Evolutionary conservation across 1,140 invertebrate genomes (phyloP), one percentile per base, ranked within the genome.

Genomic region (Radopholus similis): DNA sequence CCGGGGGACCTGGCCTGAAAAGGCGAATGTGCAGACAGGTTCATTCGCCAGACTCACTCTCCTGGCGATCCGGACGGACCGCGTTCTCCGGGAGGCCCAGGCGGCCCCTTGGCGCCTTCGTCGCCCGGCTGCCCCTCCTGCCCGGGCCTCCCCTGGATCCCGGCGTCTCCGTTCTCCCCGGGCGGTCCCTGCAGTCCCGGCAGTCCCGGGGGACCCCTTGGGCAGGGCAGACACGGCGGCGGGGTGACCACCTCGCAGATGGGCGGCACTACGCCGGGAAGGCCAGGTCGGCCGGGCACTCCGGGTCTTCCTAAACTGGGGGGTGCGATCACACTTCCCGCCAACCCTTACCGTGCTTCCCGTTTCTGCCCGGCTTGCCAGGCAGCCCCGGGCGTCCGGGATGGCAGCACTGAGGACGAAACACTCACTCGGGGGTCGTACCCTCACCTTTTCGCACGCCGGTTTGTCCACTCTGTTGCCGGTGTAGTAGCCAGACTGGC

Each of bases 231-330:
- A 49, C 68, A 70, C n/a, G 68, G 68, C 63, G 68, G 68, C 11
- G 68, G 68, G 26, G 68, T 73, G 40, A 28, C 70, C 56, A 69
- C 62, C 56, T 76, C 66, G 21, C 66, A 72, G 37, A 70, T 28
- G 35, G 70, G 40, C 37, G 69, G 34, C 9, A 21, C 28, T 32
- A 35, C 9, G 26, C 70, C 69, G 11, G 69, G 53, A 9, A 15
- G 60, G 18, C 69, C 69, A 23, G 69, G 69, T 1, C 54, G 30
- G 59, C 70, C 69, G 21, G 71, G 35, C n/a, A 44, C 70, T 15
- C 69, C 69, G 15, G 59, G 59, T 28, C 49, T 62, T 62, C 59
- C 59, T 28, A 71, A 58, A 60, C 55, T 34, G 55, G 70, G 60
- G 38, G 62, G 49, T 28, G 55, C 66, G 26, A 54, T 38, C 32